These are phyloP conservation scores for Turritopsis rubra DNA, from an alignment of 30 jellyfish, hydroid and myxozoan genomes.

Conservation along the genomic window DNA sequence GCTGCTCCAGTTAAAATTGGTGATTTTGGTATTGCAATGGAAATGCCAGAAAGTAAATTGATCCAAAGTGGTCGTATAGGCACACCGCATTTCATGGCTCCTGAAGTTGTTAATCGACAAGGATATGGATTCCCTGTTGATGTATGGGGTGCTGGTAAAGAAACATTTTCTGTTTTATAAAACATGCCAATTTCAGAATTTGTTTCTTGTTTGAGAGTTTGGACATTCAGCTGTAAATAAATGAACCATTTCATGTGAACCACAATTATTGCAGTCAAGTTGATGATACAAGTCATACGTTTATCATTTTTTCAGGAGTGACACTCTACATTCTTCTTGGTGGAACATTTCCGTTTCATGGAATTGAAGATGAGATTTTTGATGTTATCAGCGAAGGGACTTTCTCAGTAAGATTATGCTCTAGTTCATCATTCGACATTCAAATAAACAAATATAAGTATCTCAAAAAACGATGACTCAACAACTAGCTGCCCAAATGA, in stretches of 20 bases:
- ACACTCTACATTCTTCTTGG: conserved; percentile 68
- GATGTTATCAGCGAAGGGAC: conserved; percentile 59
- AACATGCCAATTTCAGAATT: no score
- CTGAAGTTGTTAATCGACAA: conserved; percentile 83
- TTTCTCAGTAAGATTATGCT: conserved; percentile 35
- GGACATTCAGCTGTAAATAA: no score
- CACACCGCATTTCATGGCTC: conserved; percentile 94
- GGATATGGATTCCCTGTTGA: conserved; percentile 77
- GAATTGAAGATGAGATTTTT: conserved; percentile 57
- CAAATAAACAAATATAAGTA: no score
- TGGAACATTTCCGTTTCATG: conserved; percentile 81
- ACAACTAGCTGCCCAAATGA: no score
- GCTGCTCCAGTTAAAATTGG: conserved; percentile 92
- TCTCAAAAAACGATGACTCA: no score
- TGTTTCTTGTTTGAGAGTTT: neutral
- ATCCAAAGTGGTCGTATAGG: conserved; percentile 76
- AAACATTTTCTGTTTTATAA: conserved; percentile 5
- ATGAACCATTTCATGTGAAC: no score
- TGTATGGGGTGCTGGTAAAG: conserved; percentile 97
- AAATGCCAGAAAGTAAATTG: conserved; percentile 49
- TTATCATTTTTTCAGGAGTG: conserved; percentile 49
- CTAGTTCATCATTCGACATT: neutral
- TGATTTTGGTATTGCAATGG: conserved; percentile 89
- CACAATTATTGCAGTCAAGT: neutral
- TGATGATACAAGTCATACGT: neutral